Base-by-base conservation (phyloP, 2,797 vertebrate genomes). In the Paguma larvata region DNA sequence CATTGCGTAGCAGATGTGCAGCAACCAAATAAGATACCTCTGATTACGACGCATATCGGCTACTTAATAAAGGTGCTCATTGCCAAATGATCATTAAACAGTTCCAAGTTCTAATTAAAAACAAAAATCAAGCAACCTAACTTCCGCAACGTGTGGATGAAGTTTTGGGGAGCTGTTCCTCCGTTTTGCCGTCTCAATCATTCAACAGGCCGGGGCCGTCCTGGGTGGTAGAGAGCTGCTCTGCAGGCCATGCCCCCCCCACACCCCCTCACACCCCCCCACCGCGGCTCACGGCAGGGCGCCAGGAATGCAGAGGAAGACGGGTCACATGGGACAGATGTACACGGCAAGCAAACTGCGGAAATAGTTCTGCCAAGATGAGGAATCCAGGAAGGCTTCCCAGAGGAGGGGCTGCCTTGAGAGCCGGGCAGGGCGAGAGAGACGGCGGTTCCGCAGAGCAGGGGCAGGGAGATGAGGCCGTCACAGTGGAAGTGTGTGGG, bases 381-480 rank as follows among this genome's bases (percentile, higher is more conserved):
- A 34, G 73, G 65, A 77, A 85, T 44, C 91, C 30, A 27, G 80
- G 65, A 90, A 51, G 85, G 7, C 75, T 90, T 65, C 67, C 79
- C 7, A 2, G 85, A 48, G 21, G 32, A 32, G 38, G 67, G 0
- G 5, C 34, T 11, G 14, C 78, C 48, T 44, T 44, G 70, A 19
- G 59, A 73, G 56, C n/a, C 2, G 3, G 78, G 38, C 11, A 10
- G 53, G 38, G 6, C 10, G 48, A 67, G 46, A 38, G 5, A 27
- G 65, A 21, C 10, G 63, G 30, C 48, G 41, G 16, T 56, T 85
- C 46, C n/a, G 59, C 51, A 62, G 56, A 67, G 38, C 75, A 41
- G 84, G 53, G 51, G 62, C 67, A 4, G 44, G 62, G 46, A 82
- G 30, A 62, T 21, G 46, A 27, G 38, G 51, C 46, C 51, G 3